Base-by-base conservation (phyloP, 2,113 vertebrate genomes). In the Pelecanus crispus region DNA sequence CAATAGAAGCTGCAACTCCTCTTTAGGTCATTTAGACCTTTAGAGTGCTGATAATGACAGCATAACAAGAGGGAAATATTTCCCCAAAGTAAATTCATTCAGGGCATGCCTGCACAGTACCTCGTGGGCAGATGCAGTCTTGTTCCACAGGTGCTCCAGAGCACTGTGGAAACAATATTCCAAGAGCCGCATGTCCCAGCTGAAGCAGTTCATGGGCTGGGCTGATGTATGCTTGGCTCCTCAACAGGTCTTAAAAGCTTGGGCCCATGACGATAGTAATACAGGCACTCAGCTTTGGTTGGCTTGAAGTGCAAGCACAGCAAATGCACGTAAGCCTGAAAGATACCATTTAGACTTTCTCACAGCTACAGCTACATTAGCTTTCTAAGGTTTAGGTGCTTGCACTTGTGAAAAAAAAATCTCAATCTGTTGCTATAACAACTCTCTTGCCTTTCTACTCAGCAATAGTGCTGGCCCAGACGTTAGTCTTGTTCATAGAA, bases 161-260 rank as follows among this genome's bases (percentile, higher is more conserved):
- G 25, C 2, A 0, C 9, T 24, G 34, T 11, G 47, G 5, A 58
- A 66, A 58, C 8, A 15, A 1, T n/a, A 75, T 8, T 19, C 17
- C 40, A 47, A 78, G 32, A 92, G 7, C 19, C 0, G 2, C 3
- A 3, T 5, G 5, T 17, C 21, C 36, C 0, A 0, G 1, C 40
- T 45, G 70, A n/a, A 94, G 31, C 3, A 73, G 45, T 47, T 31
- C 7, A 4, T 1, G 2, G 50, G 13, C 38, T 66, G 38, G 58
- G 8, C 18, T 68, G 32, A 21, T 56, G 4, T 3, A 28, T 4
- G 3, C 29, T 52, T 80, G 18, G n/a, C 34, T 79, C 17, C 22
- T 74, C 68, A 63, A 20, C 0, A 7, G 10, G 24, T 56, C 53
- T 40, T 81, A 25, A 65, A 65, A 67, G 2, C 36, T 52, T 85